Evolutionary conservation across 1,140 invertebrate genomes (phyloP), one percentile per base, ranked within the genome.

Genomic region (Cotesia chilonis): DNA sequence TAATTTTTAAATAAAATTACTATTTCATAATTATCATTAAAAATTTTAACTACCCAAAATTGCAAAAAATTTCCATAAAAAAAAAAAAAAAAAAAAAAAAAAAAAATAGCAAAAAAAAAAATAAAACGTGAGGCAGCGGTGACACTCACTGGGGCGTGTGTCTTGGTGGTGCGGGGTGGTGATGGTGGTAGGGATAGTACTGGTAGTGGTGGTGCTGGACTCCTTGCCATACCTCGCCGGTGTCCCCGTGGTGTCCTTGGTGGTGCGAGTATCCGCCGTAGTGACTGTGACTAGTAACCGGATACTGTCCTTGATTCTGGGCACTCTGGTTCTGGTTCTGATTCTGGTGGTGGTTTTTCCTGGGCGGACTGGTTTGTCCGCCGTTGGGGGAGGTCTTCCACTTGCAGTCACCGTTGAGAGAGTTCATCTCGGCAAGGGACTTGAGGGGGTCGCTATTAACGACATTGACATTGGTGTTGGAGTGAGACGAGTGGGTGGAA

Each of bases 141-240:
- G 85, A 87, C 85, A 90, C 89, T 90, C 89, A 90, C 89, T 90
- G 89, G 86, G 88, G 85, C 85, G 87, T 85, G 85, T 86, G 85
- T 84, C 85, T 84, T 86, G 86, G 87, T 84, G 87, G 82, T 89
- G 88, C 80, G 87, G 87, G 83, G 88, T 89, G 87, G 84, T 88
- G 86, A 86, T 89, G 88, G 85, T 89, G 89, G 85, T 90, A 89
- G 84, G 88, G 87, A 89, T 90, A 90, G 89, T 90, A 90, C 86
- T 90, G 88, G 85, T 90, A 88, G 85, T 90, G 87, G 83, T 88
- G 87, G 83, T 89, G 89, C 86, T 89, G 88, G 81, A 88, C 87
- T 88, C 87, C 88, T 85, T 88, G 89, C 88, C 88, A 90, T 90
- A 90, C 89, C 89, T 91, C 89, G 84, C 86, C 81, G 81, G 82